Conservation (phyloP, 2,113 vertebrate genomes). For the Climacteris rufus region DNA sequence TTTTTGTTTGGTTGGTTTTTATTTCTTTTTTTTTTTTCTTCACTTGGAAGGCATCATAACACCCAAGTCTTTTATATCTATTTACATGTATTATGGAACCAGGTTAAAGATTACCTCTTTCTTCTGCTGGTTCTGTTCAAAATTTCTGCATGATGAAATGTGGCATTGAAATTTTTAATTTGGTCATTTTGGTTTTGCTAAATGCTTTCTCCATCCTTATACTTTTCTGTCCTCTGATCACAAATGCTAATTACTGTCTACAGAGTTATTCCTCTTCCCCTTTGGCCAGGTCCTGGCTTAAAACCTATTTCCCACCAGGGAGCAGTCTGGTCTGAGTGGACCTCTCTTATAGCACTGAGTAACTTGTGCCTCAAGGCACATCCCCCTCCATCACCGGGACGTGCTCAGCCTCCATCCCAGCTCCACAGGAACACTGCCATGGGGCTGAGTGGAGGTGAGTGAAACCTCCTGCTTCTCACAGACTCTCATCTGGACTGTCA, state of each 20-base stretch:
- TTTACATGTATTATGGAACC: not conserved
- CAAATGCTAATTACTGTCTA: not conserved
- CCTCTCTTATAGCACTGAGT: not conserved
- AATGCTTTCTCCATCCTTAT: not conserved
- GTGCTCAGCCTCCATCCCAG: not conserved
- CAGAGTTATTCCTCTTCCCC: not conserved
- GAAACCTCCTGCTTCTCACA: not conserved
- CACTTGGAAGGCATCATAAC: not conserved
- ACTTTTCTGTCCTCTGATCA: not conserved
- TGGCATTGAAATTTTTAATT: not conserved
- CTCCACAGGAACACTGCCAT: not conserved
- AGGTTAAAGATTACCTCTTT: not conserved
- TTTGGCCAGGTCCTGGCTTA: not conserved
- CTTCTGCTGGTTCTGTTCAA: not conserved
- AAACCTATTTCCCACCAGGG: not conserved
- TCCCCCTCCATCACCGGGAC: not conserved
- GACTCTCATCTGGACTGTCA: not conserved
- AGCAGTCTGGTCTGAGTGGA: not conserved
- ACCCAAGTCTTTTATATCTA: not conserved
- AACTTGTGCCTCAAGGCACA: not conserved
- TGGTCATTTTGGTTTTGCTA: not conserved
- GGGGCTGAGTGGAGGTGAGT: not conserved
- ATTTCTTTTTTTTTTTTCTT: not conserved
- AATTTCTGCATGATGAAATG: accelerated
- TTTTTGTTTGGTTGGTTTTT: not conserved